Conservation (phyloP, 2,888 invertebrate species). For the Ernsta delagoae region DNA sequence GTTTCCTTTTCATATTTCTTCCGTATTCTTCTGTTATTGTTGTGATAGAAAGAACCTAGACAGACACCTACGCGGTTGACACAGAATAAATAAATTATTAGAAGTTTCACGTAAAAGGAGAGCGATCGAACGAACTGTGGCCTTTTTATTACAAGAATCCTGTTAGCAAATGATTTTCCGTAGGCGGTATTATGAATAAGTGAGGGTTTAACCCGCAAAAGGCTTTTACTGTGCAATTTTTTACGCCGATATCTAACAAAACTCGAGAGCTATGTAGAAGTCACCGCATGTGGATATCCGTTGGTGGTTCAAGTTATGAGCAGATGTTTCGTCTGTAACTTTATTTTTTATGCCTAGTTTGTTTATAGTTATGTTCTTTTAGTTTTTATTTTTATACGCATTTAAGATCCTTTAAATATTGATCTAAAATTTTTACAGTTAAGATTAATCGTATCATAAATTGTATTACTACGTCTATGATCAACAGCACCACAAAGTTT, state of each 20-base stretch:
- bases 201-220: constrained; percentile 28
- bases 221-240: constrained; percentile 32
- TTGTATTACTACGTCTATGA: too few relatives aligned
- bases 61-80: too few relatives aligned
- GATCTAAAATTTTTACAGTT: too few relatives aligned
- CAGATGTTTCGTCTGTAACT: neutral
- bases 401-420: too few relatives aligned
- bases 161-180: constrained; percentile 31
- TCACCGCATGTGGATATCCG: constrained; percentile 24
- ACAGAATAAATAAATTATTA: neutral
- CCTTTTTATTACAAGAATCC: constrained; percentile 12
- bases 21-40: too few relatives aligned
- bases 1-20: too few relatives aligned
- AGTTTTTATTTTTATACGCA: too few relatives aligned
- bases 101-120: neutral
- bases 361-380: too few relatives aligned
- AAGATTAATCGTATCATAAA: too few relatives aligned
- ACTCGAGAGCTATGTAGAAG: constrained; percentile 18
- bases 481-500: too few relatives aligned
- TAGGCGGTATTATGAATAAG: constrained; percentile 32
- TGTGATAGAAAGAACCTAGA: too few relatives aligned
- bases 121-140: neutral
- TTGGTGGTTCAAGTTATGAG: constrained; percentile 9
- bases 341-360: too few relatives aligned
- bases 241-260: constrained; percentile 30